phyloP scores from a whole-genome alignment of 2,113 vertebrate genomes.

The Ciconia maguari region DNA sequence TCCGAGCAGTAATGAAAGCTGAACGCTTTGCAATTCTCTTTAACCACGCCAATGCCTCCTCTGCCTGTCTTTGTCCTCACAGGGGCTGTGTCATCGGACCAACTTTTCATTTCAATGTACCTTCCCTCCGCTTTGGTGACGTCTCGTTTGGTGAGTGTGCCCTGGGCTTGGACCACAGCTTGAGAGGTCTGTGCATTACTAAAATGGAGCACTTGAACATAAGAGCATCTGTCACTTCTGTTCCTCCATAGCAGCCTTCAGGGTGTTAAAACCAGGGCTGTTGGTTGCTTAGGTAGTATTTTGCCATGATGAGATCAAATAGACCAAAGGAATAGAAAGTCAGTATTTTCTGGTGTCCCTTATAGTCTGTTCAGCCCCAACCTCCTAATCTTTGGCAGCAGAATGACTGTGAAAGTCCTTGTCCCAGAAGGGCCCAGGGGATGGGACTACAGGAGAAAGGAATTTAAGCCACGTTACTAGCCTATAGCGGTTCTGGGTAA shows the following conservation, averaged over 20 bases:
- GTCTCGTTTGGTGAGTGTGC: constrained; percentile 84
- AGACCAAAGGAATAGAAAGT: too few species aligned
- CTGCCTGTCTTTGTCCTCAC: neutral
- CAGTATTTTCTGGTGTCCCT: too few species aligned
- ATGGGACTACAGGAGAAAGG: neutral
- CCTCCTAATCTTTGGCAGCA: neutral
- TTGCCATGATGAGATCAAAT: too few species aligned
- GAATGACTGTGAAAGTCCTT: neutral
- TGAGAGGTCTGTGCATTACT: neutral
- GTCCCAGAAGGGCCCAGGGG: neutral
- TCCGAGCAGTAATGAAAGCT: accelerated
- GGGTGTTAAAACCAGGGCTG: neutral
- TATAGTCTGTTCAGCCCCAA: too few species aligned
- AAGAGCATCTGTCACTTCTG: neutral
- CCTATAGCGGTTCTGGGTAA: neutral
- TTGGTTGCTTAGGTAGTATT: too few species aligned
- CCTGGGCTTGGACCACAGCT: neutral
- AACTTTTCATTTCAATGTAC: constrained; percentile 81
- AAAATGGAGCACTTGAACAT: neutral
- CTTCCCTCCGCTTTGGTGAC: constrained; percentile 81
- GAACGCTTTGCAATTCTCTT: neutral
- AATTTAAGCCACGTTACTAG: neutral
- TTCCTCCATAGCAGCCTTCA: neutral
- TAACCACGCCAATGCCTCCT: neutral
- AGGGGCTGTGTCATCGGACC: constrained; percentile 84